Percentiles rank a stretch among this genome's conserved stretches.
These are phyloP conservation scores for Drosophila formosana DNA, from an alignment of 2,888 invertebrate species.

Conservation along the genomic window DNA sequence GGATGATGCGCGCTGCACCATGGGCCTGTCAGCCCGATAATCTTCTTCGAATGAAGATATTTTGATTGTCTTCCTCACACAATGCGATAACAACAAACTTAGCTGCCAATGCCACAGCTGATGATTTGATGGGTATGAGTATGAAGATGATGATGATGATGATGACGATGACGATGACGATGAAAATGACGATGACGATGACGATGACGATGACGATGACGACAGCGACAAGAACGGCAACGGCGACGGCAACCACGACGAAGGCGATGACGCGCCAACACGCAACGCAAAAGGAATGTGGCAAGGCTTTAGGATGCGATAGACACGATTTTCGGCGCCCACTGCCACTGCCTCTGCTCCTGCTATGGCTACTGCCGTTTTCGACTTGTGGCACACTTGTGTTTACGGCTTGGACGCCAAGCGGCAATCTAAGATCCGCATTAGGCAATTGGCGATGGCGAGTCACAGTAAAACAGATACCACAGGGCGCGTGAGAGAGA, in stretches of 20 bases:
- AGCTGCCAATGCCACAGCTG: conserved; percentile 45
- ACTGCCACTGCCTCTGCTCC: background rate
- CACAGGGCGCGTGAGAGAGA: background rate
- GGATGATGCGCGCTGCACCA: conserved; percentile 85
- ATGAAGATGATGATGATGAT: too few relatives aligned
- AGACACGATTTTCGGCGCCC: conserved; percentile 31
- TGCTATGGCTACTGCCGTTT: background rate
- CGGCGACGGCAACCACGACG: conserved; percentile 5
- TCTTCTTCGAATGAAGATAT: conserved; percentile 86
- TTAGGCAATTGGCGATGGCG: conserved; percentile 29
- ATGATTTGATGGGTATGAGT: conserved; percentile 32
- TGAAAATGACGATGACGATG: conserved; percentile 12
- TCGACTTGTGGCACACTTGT: conserved; percentile 10
- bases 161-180: conserved; percentile 19
- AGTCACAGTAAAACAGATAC: conserved; percentile 16
- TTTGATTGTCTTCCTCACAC: conserved; percentile 80
- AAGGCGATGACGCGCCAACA: conserved; percentile 21
- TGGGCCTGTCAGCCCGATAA: conserved; percentile 85
- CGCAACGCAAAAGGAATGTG: conserved; percentile 23
- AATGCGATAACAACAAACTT: conserved; percentile 56
- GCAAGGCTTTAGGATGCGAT: conserved; percentile 19
- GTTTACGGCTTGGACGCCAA: background rate
- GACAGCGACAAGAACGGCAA: conserved; percentile 24
- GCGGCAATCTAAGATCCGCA: conserved; percentile 45
- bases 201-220: conserved; percentile 8